Evolutionary conservation across 2,113 vertebrate species (phyloP), one percentile per base, ranked within the genome.

Genomic region (Egretta garzetta): DNA sequence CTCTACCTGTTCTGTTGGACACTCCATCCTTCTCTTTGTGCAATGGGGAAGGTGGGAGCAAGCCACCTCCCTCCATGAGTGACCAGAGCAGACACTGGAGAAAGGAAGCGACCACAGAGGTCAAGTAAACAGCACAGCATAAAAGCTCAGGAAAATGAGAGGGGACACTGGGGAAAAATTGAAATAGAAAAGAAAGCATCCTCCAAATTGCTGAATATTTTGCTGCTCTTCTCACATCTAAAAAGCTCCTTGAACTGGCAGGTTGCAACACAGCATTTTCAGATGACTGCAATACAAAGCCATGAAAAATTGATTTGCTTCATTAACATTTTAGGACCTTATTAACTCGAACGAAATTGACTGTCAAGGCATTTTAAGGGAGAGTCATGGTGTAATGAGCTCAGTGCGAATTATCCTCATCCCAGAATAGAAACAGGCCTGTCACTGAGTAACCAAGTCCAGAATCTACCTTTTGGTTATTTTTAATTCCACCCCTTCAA

Each of bases 301-400:
- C 85, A 97, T 97, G 90, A 96, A 97, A 97, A 97, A 97, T 97
- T 96, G 64, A 97, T 95, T 94, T 68, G 58, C 86, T 86, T 96
- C 97, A 96, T 97, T 97, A 97, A 95, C 97, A 96, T 97, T 97
- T 97, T 85, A 97, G 89, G 81, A 85, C 62, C 39, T 96, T 96
- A 96, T 96, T 91, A 96, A 66, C 93, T 82, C 70, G 52, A 97
- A 95, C n/a, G 5, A 93, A 97, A 96, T 91, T 79, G 76, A 87
- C 91, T 92, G 83, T 89, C 91, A 93, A 84, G 89, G 91, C 95
- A 96, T 96, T 96, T 93, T 96, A 94, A 93, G 70, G 76, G 35
- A 86, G 43, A 95, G 73, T 81, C 93, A 80, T 35, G 71, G 89
- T 68, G 23, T 94, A 97, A 95, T 75, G 58, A 93, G 92, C 88